phyloP scores from a whole-genome alignment of 2,888 invertebrate species.

The Drosophila sordidapex region DNA sequence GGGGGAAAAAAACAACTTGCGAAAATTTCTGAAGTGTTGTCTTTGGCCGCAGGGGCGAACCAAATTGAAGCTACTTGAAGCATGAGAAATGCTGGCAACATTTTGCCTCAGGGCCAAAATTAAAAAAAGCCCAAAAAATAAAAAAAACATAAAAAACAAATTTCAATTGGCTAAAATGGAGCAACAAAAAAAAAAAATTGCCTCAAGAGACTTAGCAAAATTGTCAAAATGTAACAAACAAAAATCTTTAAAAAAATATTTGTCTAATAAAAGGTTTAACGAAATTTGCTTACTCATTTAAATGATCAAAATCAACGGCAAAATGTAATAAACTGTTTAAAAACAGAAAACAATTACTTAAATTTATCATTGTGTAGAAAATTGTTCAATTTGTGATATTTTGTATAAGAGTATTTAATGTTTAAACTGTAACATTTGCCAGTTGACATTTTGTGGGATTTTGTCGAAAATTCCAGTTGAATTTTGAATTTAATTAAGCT shows the following conservation, averaged over 20 bases:
- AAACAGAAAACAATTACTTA: not conserved
- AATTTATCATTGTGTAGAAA: not conserved
- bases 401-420: not conserved
- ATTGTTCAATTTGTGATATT: not conserved
- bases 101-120: conserved; percentile 32
- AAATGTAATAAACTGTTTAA: not conserved
- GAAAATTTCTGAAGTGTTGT: conserved; percentile 63
- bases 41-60: conserved; percentile 44
- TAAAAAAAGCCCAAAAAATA: conserved; percentile 8
- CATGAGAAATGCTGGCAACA: conserved; percentile 45
- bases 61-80: conserved; percentile 55
- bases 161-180: conserved; percentile 36
- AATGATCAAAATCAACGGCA: conserved; percentile 4
- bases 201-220: conserved; percentile 7
- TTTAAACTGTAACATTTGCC: not conserved
- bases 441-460: conserved; percentile 12
- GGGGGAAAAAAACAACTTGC: conserved; percentile 35
- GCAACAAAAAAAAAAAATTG: not conserved
- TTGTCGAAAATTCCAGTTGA: conserved; percentile 8
- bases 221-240: conserved; percentile 21
- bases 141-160: conserved; percentile 11
- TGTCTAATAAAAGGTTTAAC: not conserved
- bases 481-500: conserved; percentile 36
- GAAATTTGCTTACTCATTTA: conserved; percentile 13
- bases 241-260: not conserved